Conservation (phyloP, 2,797 vertebrate genomes). For the Gephyroberyx darwinii region DNA sequence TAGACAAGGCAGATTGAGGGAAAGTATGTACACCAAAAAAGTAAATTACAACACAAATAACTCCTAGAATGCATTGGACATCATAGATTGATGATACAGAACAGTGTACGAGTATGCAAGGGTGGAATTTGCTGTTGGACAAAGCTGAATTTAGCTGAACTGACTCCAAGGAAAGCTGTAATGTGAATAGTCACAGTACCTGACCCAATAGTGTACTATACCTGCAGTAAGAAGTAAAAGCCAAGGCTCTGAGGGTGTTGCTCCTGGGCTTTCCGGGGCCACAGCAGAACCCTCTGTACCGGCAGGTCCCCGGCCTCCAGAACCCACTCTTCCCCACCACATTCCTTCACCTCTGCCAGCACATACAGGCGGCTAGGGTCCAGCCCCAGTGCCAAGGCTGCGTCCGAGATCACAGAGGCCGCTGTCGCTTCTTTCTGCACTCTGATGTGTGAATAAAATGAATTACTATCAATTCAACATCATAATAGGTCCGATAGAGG, state of each 20-base stretch:
- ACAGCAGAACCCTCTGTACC: slow-evolving; percentile 92
- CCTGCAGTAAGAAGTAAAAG: slow-evolving; percentile 94
- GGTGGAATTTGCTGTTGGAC: not conserved
- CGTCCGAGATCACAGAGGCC: slow-evolving; percentile 88
- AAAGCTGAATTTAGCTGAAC: not conserved
- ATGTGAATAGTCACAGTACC: not conserved
- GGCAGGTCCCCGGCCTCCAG: slow-evolving; percentile 92
- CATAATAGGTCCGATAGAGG: not conserved
- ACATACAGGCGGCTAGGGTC: slow-evolving; percentile 88
- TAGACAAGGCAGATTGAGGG: no score
- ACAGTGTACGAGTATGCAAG: no score
- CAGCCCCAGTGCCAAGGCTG: slow-evolving; percentile 84
- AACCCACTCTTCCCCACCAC: slow-evolving; percentile 97
- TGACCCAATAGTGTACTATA: slow-evolving; percentile 26
- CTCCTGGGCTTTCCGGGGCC: slow-evolving; percentile 95
- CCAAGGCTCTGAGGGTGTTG: slow-evolving; percentile 89
- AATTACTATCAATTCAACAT: not conserved
- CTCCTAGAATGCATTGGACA: no score
- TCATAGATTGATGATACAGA: no score
- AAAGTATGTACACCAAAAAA: no score
- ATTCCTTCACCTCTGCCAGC: slow-evolving; percentile 96
- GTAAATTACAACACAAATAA: no score
- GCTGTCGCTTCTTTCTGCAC: slow-evolving; percentile 92
- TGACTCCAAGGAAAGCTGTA: not conserved
- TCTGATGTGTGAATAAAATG: slow-evolving; percentile 58